Evolutionary conservation across 2,888 invertebrate genomes (phyloP).

Genomic region (Ornithoptera priamus): DNA sequence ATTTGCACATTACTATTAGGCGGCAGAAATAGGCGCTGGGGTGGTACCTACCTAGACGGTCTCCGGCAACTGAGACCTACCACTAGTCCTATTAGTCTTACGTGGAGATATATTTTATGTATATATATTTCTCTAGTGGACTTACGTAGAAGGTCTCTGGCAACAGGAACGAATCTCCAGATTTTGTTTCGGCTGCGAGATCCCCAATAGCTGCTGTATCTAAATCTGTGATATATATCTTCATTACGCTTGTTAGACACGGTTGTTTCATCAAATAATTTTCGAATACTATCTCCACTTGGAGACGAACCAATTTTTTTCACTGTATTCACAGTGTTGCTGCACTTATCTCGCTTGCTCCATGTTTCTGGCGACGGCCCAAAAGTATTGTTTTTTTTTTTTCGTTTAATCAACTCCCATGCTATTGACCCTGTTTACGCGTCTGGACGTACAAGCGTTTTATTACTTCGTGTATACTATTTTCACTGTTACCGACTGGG

Average conservation of each 20-base stretch:
- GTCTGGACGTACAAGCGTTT: conserved; percentile 10
- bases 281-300: conserved; percentile 7
- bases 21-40: too few species aligned
- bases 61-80: too few species aligned
- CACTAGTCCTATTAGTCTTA: too few species aligned
- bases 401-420: conserved; percentile 8
- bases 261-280: not conserved
- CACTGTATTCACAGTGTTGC: conserved; percentile 19
- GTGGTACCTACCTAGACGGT: too few species aligned
- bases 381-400: conserved; percentile 14
- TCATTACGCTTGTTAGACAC: not conserved
- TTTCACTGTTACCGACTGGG: not conserved
- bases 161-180: too few species aligned
- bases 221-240: not conserved
- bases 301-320: conserved; percentile 21
- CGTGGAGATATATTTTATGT: too few species aligned
- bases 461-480: not conserved
- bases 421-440: conserved; percentile 20
- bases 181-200: not conserved
- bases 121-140: too few species aligned
- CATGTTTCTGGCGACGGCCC: conserved; percentile 11
- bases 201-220: not conserved
- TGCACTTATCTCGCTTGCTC: conserved; percentile 19
- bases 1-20: too few species aligned
- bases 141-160: too few species aligned